A percentile compares a stretch with the other conserved stretches of the same genome.
phyloP scores from a whole-genome alignment of 2,888 invertebrate genomes.

The Miltochrista miniata region DNA sequence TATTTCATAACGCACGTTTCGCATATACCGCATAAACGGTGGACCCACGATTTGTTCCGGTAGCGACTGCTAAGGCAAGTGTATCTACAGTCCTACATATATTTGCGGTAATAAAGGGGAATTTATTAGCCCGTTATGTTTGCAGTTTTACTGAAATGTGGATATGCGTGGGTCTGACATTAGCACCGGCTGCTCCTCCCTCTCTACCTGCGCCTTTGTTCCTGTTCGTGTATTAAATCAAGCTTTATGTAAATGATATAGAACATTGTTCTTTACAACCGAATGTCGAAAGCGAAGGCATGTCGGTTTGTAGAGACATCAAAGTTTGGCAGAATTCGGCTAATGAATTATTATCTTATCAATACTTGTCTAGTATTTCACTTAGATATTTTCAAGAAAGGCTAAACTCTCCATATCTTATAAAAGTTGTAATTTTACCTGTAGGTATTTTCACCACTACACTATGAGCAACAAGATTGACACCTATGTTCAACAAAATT shows the following conservation, averaged over 20 bases:
- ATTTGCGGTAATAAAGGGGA: constrained; percentile 79
- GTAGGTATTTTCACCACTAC: too few relatives aligned
- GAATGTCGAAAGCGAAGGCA: constrained; percentile 27
- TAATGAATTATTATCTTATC: constrained; percentile 4
- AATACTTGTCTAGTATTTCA: not conserved
- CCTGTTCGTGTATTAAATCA: constrained; percentile 41
- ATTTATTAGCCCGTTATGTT: constrained; percentile 79
- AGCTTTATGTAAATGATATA: constrained; percentile 45
- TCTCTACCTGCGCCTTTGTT: constrained; percentile 39
- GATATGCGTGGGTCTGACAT: constrained; percentile 68
- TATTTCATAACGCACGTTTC: constrained; percentile 68
- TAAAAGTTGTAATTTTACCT: too few relatives aligned
- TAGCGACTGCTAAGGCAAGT: constrained; percentile 65
- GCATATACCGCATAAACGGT: constrained; percentile 59
- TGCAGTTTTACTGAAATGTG: constrained; percentile 79
- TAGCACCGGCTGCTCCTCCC: constrained; percentile 59
- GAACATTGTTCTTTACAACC: constrained; percentile 41
- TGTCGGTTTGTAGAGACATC: constrained; percentile 21
- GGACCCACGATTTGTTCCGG: constrained; percentile 71
- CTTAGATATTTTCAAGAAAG: not conserved
- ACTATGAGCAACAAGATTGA: too few relatives aligned
- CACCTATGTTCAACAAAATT: too few relatives aligned
- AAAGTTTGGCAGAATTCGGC: constrained; percentile 30
- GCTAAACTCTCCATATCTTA: too few relatives aligned
- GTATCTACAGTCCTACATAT: constrained; percentile 49